Conservation (phyloP, 2,888 invertebrate genomes). For the Neelides folsomi region DNA sequence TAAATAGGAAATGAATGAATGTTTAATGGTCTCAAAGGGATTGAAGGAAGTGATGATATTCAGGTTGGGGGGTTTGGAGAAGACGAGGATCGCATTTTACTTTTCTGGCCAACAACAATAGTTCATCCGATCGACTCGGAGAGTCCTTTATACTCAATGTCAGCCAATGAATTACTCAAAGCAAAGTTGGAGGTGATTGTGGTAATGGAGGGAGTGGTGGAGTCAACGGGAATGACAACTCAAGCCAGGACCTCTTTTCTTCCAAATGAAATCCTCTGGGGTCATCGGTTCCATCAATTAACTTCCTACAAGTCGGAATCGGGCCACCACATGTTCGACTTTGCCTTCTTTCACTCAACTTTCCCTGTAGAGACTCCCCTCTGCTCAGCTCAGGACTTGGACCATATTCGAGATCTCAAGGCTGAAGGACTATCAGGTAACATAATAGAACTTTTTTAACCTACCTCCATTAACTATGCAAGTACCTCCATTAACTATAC, state of each 20-base stretch:
- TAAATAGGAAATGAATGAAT: no score
- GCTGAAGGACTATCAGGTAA: background rate
- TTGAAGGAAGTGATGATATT: background rate
- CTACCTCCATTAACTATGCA: no score
- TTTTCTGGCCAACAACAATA: constrained; percentile 91
- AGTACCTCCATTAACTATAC: no score
- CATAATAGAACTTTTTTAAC: no score
- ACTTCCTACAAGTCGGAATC: constrained; percentile 21
- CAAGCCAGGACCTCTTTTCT: constrained; percentile 72
- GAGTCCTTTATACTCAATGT: constrained; percentile 78
- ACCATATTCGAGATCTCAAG: constrained; percentile 12
- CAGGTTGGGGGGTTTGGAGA: constrained; percentile 23
- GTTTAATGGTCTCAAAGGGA: no score
- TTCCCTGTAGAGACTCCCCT: constrained; percentile 25
- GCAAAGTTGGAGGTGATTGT: constrained; percentile 75
- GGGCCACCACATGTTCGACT: constrained; percentile 23
- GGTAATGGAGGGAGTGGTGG: constrained; percentile 69
- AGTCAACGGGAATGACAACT: constrained; percentile 71
- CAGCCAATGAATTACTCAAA: constrained; percentile 72
- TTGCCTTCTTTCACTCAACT: constrained; percentile 27
- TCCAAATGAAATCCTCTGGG: constrained; percentile 45
- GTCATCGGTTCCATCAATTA: constrained; percentile 24
- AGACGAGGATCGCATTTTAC: constrained; percentile 49
- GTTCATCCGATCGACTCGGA: constrained; percentile 71
- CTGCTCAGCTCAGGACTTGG: constrained; percentile 20